Conservation (phyloP, 2,113 vertebrate species). For the Stomatorhinus ivindoensis region DNA sequence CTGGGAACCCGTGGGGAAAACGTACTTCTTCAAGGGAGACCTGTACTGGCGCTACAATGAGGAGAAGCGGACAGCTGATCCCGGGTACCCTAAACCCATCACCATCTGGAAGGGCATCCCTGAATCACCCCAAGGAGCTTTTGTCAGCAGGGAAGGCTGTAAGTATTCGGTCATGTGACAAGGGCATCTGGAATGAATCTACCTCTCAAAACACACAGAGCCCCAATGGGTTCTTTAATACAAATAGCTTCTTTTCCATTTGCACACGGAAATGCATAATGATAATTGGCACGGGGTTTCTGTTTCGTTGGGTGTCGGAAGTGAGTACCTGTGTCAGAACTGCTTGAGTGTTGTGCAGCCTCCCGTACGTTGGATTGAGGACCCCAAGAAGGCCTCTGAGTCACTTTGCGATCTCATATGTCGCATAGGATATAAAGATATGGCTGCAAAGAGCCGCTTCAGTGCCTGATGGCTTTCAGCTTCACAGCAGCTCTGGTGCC, state of each 20-base stretch:
- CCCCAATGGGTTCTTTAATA: neutral
- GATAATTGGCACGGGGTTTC: neutral
- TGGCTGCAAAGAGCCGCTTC: neutral
- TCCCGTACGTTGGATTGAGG: neutral
- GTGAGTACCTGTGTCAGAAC: neutral
- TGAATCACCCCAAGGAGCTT: slow-evolving; percentile 87
- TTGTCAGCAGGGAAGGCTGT: slow-evolving; percentile 97
- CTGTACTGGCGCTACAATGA: slow-evolving; percentile 98
- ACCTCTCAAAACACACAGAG: neutral
- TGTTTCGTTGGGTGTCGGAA: neutral
- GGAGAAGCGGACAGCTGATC: slow-evolving; percentile 79
- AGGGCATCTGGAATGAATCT: neutral
- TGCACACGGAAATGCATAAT: neutral
- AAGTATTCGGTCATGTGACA: slow-evolving; percentile 47
- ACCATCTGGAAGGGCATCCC: slow-evolving; percentile 91
- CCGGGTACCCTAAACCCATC: slow-evolving; percentile 92
- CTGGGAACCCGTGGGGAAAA: slow-evolving; percentile 93
- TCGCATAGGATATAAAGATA: slow-evolving; percentile 14
- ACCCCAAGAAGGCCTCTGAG: slow-evolving; percentile 10
- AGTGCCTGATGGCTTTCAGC: slow-evolving; percentile 11
- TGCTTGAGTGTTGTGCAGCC: neutral
- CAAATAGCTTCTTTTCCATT: neutral
- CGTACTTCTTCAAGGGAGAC: slow-evolving; percentile 97
- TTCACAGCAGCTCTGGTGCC: neutral
- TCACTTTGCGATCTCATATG: slow-evolving; percentile 32